Evolutionary conservation across 2,797 vertebrate genomes (phyloP).

Genomic region (Micromesistius poutassou): DNA sequence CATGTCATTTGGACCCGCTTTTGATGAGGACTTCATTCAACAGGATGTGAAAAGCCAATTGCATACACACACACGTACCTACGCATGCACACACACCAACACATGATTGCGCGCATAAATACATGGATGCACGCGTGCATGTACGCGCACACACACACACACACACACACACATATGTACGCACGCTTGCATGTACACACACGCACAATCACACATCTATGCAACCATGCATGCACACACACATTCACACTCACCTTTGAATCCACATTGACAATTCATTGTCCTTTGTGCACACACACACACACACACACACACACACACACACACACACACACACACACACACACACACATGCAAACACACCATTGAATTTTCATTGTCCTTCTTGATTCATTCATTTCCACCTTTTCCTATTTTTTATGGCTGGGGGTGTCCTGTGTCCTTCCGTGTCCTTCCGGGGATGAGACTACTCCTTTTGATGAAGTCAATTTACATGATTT

Average conservation of each 20-base stretch:
- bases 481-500: conserved; percentile 43
- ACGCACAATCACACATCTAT: too few relatives aligned
- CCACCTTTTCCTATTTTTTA: conserved; percentile 18
- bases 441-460: conserved; percentile 40
- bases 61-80: conserved; percentile 9
- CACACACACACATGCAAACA: not conserved
- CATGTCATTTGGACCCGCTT: conserved; percentile 41
- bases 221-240: not conserved
- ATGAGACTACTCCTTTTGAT: conserved; percentile 38
- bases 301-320: too few relatives aligned
- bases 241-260: not conserved
- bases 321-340: too few relatives aligned
- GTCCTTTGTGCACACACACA: not conserved
- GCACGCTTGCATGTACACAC: not conserved
- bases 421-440: conserved; percentile 2
- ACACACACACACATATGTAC: not conserved
- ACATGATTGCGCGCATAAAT: not conserved
- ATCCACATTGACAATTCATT: not conserved
- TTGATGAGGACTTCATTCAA: conserved; percentile 51
- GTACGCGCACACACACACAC: not conserved
- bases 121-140: not conserved
- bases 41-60: conserved; percentile 39
- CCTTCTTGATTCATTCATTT: conserved; percentile 17
- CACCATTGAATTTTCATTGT: not conserved
- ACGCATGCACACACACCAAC: not conserved